phyloP scores from a whole-genome alignment of 1,140 invertebrate species.

The Pogonomyrmex californicus region DNA sequence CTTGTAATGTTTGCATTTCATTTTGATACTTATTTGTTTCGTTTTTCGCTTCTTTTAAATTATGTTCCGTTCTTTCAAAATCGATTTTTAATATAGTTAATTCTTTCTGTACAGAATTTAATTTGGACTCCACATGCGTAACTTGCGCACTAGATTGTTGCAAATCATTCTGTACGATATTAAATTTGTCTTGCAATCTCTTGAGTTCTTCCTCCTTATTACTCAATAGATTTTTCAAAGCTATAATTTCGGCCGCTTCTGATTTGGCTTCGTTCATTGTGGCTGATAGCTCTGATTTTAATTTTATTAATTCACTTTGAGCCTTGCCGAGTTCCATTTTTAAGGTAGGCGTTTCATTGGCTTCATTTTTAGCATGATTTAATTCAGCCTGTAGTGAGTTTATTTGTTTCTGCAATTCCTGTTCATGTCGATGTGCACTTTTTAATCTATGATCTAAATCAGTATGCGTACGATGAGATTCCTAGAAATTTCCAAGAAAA shows the following conservation, averaged over 20 bases:
- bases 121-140: conserved; percentile 71
- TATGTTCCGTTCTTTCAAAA: conserved; percentile 69
- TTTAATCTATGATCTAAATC: conserved; percentile 88
- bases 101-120: conserved; percentile 73
- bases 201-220: conserved; percentile 79
- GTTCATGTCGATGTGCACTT: conserved; percentile 83
- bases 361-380: conserved; percentile 78
- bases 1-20: conserved; percentile 75
- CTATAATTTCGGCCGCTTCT: conserved; percentile 76
- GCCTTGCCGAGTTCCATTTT: conserved; percentile 79
- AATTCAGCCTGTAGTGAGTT: conserved; percentile 82
- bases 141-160: conserved; percentile 74
- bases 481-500: conserved; percentile 81
- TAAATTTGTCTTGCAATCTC: conserved; percentile 69
- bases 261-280: conserved; percentile 77
- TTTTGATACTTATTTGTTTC: conserved; percentile 76
- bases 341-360: conserved; percentile 75
- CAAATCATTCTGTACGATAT: conserved; percentile 75
- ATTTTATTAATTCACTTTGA: conserved; percentile 78
- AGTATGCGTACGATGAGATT: conserved; percentile 86
- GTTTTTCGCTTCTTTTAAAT: conserved; percentile 77
- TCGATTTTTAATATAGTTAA: conserved; percentile 73
- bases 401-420: conserved; percentile 83
- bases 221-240: conserved; percentile 70
- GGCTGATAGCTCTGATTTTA: conserved; percentile 76